phyloP scores from a whole-genome alignment of 2,113 vertebrate species.

The Tor tambroides region DNA sequence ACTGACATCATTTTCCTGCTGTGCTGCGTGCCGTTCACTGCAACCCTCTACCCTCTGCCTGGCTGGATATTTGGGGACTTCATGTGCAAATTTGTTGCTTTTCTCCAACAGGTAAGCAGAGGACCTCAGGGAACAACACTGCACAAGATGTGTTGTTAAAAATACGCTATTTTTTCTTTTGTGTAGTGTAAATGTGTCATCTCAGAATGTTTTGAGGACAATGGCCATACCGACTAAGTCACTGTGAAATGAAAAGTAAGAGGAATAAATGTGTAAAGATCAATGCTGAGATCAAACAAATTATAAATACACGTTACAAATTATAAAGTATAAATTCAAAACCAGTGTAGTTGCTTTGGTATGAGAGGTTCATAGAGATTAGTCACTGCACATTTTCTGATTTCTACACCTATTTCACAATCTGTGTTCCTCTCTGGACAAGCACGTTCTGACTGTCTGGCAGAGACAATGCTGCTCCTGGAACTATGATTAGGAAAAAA shows the following conservation, averaged over 20 bases:
- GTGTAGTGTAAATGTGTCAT: constrained; percentile 5
- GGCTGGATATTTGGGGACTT: constrained; percentile 85
- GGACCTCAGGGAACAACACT: background rate
- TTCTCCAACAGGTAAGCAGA: constrained; percentile 80
- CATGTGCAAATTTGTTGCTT: constrained; percentile 86
- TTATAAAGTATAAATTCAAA: background rate
- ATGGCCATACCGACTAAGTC: background rate
- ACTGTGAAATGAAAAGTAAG: background rate
- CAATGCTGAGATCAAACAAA: background rate
- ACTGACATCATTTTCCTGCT: constrained; percentile 85
- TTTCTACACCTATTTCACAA: background rate
- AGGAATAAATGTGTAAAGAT: background rate
- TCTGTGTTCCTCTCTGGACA: background rate
- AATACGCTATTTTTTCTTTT: background rate
- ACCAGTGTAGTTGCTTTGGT: background rate
- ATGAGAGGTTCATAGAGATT: background rate
- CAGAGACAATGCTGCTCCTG: background rate
- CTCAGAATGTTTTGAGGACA: background rate
- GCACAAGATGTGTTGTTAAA: background rate
- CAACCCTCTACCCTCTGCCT: constrained; percentile 83
- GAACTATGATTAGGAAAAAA: background rate
- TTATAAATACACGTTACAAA: no score
- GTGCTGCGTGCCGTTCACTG: constrained; percentile 84
- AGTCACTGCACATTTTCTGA: background rate
- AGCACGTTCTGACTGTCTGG: background rate